A percentile compares a stretch with the other conserved stretches of the same genome.
Evolutionary conservation across 2,113 vertebrate species (phyloP).

Genomic region (Menidia beryllina): DNA sequence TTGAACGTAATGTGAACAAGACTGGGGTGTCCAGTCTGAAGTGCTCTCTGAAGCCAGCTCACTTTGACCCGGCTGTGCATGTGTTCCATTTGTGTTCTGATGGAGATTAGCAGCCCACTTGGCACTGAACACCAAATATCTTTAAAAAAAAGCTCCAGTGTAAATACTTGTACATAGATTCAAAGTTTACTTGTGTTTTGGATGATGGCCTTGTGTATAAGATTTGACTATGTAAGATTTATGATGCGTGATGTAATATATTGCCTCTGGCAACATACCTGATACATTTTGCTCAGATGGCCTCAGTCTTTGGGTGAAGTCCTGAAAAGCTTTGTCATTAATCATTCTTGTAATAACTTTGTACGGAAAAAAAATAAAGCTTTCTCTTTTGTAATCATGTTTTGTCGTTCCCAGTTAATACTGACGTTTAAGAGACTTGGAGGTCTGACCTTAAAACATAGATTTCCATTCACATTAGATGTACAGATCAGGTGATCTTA

Average conservation of each 20-base stretch:
- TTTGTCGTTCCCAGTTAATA: conserved; percentile 28
- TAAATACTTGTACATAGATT: conserved; percentile 70
- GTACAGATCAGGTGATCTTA: neutral
- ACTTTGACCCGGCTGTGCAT: conserved; percentile 27
- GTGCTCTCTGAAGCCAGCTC: neutral
- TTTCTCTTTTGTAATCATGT: conserved; percentile 29
- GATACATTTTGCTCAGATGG: conserved; percentile 16
- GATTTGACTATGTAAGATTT: conserved; percentile 84
- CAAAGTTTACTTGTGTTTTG: conserved; percentile 50
- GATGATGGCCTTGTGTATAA: conserved; percentile 70
- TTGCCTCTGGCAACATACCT: conserved; percentile 52
- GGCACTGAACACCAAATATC: conserved; percentile 21
- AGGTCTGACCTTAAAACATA: neutral
- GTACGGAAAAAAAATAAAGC: conserved; percentile 71
- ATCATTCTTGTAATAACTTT: conserved; percentile 52
- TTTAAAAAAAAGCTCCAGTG: conserved; percentile 19
- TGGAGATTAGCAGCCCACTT: conserved; percentile 5
- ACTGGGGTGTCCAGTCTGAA: conserved; percentile 1
- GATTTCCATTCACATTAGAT: neutral
- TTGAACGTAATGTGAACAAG: conserved; percentile 50
- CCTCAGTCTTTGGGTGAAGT: conserved; percentile 21
- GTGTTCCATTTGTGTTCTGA: conserved; percentile 16
- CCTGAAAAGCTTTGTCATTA: conserved; percentile 40
- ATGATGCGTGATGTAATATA: conserved; percentile 95
- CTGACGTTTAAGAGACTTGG: neutral